Evolutionary conservation across 2,797 vertebrate genomes (phyloP), one percentile per base, ranked within the genome.

Genomic region (Tiaroga cobitis): DNA sequence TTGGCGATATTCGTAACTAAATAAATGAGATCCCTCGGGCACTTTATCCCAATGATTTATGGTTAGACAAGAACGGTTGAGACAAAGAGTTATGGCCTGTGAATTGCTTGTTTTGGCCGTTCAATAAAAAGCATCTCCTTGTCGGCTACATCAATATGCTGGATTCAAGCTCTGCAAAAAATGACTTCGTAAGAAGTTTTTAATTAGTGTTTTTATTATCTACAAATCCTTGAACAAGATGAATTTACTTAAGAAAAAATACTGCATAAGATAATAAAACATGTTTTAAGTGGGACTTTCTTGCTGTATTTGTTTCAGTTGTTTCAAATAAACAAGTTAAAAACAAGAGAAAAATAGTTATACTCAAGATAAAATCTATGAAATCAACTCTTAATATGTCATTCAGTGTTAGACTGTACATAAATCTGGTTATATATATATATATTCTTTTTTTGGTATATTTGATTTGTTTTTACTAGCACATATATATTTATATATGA

Each of bases 51-150:
- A 87, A 82, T 95, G 95, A 96, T 96, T 96, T 96, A 96, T 95
- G 90, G 94, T 91, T 90, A 90, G 92, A 94, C 94, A 89, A 92
- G 93, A 94, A 95, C 93, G 93, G 87, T 93, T 93, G 94, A 95
- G 94, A 96, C 93, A 94, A 94, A 90, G 93, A 96, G 94, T 96
- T 96, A 96, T 63, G 91, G 94, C 90, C 93, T 95, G 93, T 94
- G 95, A 95, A 95, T 91, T 95, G 93, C 94, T 96, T 95, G 94
- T 93, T 94, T 95, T 94, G 88, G 94, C 94, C 92, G 92, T 93
- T 93, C 93, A 90, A 93, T 95, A 95, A 95, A 95, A 93, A 89
- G 91, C 89, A 93, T 93, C 91, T 93, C 93, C 92, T 92, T 92
- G 90, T 90, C 89, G 86, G 80, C 84, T 84, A 81, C 82, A 78